Conservation (phyloP, 1,140 invertebrate genomes). For the Ostrea denselamellosa region DNA sequence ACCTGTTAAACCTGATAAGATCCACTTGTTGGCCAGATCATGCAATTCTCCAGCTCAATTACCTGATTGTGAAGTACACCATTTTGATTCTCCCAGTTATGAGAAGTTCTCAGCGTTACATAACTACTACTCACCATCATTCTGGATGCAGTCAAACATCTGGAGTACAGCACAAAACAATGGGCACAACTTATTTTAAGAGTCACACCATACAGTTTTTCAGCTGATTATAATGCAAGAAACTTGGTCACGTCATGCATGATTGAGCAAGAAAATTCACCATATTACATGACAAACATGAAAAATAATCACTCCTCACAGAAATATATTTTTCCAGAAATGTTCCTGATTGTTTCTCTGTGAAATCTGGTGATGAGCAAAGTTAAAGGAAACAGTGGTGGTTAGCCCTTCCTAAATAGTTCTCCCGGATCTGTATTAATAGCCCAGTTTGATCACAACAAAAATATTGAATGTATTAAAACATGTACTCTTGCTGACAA, state of each 20-base stretch:
- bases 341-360: neutral
- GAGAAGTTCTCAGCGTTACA: no score
- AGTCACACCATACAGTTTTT: no score
- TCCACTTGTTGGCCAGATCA: neutral
- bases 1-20: conserved; percentile 13
- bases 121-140: no score
- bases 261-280: no score
- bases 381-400: conserved; percentile 1
- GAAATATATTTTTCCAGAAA: neutral
- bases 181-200: no score
- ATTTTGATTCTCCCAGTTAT: neutral
- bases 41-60: neutral
- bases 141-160: no score
- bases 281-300: neutral
- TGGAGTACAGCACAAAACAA: no score
- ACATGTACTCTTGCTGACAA: neutral
- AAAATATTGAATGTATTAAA: neutral
- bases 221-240: no score
- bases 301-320: neutral
- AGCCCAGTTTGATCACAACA: conserved; percentile 1
- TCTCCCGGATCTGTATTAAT: conserved; percentile 28
- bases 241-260: no score
- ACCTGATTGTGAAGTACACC: neutral
- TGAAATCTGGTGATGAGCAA: conserved; percentile 11
- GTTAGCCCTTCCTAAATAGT: neutral